Percentiles rank a stretch among this genome's conserved stretches.
Evolutionary conservation across 1,140 invertebrate species (phyloP).

Genomic region (Trinorchestia longiramus): DNA sequence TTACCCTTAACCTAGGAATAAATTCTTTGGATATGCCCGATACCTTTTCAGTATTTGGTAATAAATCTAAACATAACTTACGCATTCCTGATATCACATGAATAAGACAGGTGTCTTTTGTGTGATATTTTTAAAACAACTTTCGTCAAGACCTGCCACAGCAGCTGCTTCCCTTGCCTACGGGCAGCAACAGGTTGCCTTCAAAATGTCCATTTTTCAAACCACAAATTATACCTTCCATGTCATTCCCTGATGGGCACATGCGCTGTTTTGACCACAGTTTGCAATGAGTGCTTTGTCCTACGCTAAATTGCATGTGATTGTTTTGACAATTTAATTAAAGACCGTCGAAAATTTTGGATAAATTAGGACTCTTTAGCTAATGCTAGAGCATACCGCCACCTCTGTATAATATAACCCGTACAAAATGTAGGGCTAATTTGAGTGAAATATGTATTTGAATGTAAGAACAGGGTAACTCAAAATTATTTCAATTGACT

Average conservation of each 20-base stretch:
- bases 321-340: too few relatives aligned
- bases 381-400: too few relatives aligned
- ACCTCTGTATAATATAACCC: too few relatives aligned
- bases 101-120: not conserved
- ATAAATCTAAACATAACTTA: not conserved
- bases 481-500: too few relatives aligned
- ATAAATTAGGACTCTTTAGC: too few relatives aligned
- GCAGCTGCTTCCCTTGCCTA: not conserved
- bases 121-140: not conserved
- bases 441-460: too few relatives aligned
- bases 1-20: not conserved
- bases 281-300: not conserved
- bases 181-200: not conserved
- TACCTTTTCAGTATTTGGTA: not conserved
- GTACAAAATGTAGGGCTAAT: too few relatives aligned
- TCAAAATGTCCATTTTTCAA: not conserved
- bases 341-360: too few relatives aligned
- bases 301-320: too few relatives aligned
- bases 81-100: not conserved
- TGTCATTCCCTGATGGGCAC: not conserved
- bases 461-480: too few relatives aligned
- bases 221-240: not conserved
- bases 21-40: not conserved
- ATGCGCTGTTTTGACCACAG: not conserved
- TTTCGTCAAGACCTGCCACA: not conserved